Evolutionary conservation across 1,140 invertebrate genomes (phyloP).

Genomic region (Trachymyrmex cornetzi): DNA sequence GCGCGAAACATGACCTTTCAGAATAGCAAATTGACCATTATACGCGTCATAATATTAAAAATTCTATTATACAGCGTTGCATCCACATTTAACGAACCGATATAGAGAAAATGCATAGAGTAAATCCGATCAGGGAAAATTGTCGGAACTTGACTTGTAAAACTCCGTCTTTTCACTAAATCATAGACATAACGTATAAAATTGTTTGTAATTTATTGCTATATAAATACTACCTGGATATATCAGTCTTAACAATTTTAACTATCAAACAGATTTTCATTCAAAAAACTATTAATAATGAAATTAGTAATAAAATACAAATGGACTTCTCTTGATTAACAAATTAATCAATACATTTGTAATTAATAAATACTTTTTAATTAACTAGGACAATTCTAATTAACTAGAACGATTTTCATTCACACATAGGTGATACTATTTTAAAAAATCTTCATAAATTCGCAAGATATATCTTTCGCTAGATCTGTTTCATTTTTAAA

Average conservation of each 20-base stretch:
- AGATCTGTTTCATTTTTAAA: background rate
- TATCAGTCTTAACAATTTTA: background rate
- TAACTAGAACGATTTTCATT: background rate
- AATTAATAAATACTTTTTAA: background rate
- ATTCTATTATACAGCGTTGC: slow-evolving; percentile 57
- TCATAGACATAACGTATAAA: background rate
- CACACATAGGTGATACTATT: background rate
- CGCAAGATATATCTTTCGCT: no score
- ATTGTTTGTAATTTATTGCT: slow-evolving; percentile 1
- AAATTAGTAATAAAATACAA: background rate
- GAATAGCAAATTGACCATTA: slow-evolving; percentile 17
- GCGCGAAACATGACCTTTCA: slow-evolving; percentile 38
- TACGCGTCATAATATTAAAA: slow-evolving; percentile 53
- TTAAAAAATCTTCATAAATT: background rate
- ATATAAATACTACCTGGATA: background rate
- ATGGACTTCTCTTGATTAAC: background rate
- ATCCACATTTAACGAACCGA: slow-evolving; percentile 51
- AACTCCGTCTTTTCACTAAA: background rate
- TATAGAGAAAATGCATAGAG: slow-evolving; percentile 12
- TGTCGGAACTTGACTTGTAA: background rate
- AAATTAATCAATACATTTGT: background rate
- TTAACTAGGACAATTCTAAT: background rate
- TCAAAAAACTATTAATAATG: background rate
- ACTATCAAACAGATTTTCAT: background rate
- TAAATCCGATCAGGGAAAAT: background rate